phyloP scores from a whole-genome alignment of 2,888 invertebrate species.

The Dastarcus helophoroides region DNA sequence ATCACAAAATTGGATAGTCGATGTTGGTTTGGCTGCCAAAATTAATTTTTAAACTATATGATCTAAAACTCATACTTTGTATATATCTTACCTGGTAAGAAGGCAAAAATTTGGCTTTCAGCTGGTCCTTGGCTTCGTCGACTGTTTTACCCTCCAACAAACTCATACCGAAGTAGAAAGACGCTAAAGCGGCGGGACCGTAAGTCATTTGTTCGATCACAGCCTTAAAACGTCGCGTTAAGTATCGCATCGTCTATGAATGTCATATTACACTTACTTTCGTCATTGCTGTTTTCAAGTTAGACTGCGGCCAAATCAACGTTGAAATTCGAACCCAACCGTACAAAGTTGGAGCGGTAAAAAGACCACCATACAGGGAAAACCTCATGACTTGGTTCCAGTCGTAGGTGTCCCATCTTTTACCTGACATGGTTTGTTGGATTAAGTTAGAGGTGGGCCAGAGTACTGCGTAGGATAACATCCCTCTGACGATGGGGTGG shows the following conservation, averaged over 20 bases:
- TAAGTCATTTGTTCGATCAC: conserved; percentile 47
- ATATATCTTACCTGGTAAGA: conserved; percentile 46
- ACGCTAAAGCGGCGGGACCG: conserved; percentile 46
- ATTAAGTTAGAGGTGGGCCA: conserved; percentile 65
- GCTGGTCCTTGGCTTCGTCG: conserved; percentile 40
- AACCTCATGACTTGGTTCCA: conserved; percentile 61
- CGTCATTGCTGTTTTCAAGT: conserved; percentile 55
- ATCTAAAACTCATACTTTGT: conserved; percentile 1
- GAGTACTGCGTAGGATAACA: conserved; percentile 58
- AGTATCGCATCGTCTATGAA: conserved; percentile 2
- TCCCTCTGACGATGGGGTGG: conserved; percentile 48
- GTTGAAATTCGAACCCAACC: conserved; percentile 69
- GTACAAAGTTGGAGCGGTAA: conserved; percentile 71
- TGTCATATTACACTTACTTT: conserved; percentile 50
- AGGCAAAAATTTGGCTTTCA: conserved; percentile 44
- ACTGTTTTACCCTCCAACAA: conserved; percentile 43
- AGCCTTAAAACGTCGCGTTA: conserved; percentile 26
- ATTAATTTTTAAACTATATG: no score
- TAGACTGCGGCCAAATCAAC: conserved; percentile 61
- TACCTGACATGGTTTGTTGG: conserved; percentile 59
- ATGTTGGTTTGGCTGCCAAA: no score
- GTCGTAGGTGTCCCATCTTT: conserved; percentile 52
- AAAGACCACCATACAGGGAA: conserved; percentile 67
- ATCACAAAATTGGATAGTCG: no score
- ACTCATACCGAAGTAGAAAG: conserved; percentile 49